Conservation (phyloP, 2,113 vertebrate genomes). For the Leiothrix lutea region DNA sequence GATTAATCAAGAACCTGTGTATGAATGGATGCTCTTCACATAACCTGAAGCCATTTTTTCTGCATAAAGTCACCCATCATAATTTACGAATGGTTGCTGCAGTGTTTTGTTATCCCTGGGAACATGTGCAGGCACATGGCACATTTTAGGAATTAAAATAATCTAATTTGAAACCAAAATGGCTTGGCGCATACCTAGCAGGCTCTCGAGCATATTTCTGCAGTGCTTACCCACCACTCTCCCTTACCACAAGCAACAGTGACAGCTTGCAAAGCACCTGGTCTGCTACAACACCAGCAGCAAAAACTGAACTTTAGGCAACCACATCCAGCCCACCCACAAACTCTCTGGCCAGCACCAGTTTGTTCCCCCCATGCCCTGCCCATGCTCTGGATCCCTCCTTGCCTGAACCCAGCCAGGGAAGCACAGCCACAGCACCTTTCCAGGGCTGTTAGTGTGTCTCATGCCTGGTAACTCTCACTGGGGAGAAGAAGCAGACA, state of each 20-base stretch:
- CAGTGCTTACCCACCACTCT: accelerated
- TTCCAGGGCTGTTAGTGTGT: neutral
- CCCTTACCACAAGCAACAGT: neutral
- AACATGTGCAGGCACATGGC: neutral
- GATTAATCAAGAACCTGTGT: slow-evolving; percentile 64
- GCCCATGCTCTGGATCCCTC: neutral
- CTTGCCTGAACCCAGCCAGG: neutral
- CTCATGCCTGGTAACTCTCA: neutral
- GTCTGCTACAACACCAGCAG: neutral
- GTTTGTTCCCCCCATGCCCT: neutral
- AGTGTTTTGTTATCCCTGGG: neutral
- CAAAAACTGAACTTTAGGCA: accelerated
- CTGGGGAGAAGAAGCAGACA: neutral
- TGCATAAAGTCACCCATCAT: neutral
- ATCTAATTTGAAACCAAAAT: neutral
- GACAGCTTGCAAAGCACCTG: neutral
- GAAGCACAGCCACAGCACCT: accelerated
- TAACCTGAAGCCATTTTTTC: slow-evolving; percentile 62
- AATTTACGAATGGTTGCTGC: neutral
- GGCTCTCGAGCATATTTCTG: neutral
- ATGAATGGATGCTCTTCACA: slow-evolving; percentile 46
- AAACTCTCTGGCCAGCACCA: neutral
- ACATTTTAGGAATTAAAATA: neutral
- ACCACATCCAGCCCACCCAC: neutral
- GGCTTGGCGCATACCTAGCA: neutral